A percentile compares a stretch with the other conserved stretches of the same genome.
These are phyloP conservation scores for Corythornis madagascariensis DNA, from an alignment of 2,113 vertebrate species.

Conservation along the genomic window DNA sequence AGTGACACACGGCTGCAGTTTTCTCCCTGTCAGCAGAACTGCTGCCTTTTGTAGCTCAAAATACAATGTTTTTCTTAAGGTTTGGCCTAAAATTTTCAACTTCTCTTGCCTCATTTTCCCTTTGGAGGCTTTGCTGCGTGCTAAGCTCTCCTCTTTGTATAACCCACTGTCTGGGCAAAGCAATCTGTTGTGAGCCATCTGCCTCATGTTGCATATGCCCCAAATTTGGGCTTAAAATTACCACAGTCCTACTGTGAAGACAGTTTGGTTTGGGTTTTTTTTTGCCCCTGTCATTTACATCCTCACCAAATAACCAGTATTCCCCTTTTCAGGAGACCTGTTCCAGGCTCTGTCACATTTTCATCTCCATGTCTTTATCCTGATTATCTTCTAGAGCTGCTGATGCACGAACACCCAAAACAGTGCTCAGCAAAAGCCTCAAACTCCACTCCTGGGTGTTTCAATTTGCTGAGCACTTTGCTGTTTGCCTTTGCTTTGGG, in stretches of 20 bases:
- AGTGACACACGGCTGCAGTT: neutral
- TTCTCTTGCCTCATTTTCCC: neutral
- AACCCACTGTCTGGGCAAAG: neutral
- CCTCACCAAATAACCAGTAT: neutral
- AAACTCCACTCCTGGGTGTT: neutral
- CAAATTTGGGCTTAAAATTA: neutral
- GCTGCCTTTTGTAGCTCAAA: neutral
- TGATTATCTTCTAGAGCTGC: neutral
- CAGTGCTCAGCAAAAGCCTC: neutral
- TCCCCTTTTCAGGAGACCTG: neutral
- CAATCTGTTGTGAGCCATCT: neutral
- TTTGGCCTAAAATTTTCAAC: neutral
- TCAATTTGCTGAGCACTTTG: neutral
- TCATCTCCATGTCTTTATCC: neutral
- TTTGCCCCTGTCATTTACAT: neutral
- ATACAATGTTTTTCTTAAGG: neutral
- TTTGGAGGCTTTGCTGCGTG: neutral
- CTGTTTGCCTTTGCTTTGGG: neutral
- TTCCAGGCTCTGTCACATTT: neutral
- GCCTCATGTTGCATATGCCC: rapidly evolving
- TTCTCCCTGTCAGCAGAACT: neutral
- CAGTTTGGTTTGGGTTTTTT: neutral
- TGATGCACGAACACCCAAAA: rapidly evolving
- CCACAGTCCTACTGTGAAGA: neutral
- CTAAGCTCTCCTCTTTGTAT: neutral